Conservation (phyloP, 2,888 invertebrate genomes). For the Sussaba pulchella region DNA sequence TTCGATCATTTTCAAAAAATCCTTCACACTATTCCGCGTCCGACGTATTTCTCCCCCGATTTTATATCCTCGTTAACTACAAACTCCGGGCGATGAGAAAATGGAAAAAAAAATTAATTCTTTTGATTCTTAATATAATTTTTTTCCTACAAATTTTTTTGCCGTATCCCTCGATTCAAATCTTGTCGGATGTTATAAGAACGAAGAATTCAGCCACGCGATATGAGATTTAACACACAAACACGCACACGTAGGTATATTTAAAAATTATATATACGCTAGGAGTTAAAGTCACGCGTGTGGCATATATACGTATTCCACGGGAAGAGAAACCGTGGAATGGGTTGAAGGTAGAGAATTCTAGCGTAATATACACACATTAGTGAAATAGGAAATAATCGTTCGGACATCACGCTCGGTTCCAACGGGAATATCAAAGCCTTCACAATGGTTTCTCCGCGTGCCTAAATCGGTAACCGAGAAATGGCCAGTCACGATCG, state of each 20-base stretch:
- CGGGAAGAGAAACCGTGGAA: no score
- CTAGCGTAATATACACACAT: background rate
- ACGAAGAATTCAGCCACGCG: slow-evolving; percentile 58
- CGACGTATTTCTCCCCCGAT: slow-evolving; percentile 32
- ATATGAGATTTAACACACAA: slow-evolving; percentile 40
- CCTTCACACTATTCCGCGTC: slow-evolving; percentile 22
- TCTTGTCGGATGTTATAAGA: slow-evolving; percentile 63
- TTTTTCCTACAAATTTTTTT: slow-evolving; percentile 37
- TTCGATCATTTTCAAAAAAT: slow-evolving; percentile 68
- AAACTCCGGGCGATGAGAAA: slow-evolving; percentile 43
- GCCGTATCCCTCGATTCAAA: slow-evolving; percentile 55
- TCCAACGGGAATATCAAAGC: slow-evolving; percentile 4
- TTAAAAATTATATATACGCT: no score
- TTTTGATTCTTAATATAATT: no score
- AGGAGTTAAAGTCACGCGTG: no score
- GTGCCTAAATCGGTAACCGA: slow-evolving; percentile 36
- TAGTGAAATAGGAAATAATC: slow-evolving; percentile 27
- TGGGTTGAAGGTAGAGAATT: no score
- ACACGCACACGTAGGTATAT: no score
- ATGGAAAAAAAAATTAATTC: no score
- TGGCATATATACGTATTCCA: background rate
- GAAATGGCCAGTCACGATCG: slow-evolving; percentile 58
- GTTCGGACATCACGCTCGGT: slow-evolving; percentile 29
- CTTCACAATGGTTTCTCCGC: slow-evolving; percentile 25
- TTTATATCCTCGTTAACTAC: slow-evolving; percentile 49